Conservation (phyloP, 1,140 invertebrate species). For the Drosophila asahinai region DNA sequence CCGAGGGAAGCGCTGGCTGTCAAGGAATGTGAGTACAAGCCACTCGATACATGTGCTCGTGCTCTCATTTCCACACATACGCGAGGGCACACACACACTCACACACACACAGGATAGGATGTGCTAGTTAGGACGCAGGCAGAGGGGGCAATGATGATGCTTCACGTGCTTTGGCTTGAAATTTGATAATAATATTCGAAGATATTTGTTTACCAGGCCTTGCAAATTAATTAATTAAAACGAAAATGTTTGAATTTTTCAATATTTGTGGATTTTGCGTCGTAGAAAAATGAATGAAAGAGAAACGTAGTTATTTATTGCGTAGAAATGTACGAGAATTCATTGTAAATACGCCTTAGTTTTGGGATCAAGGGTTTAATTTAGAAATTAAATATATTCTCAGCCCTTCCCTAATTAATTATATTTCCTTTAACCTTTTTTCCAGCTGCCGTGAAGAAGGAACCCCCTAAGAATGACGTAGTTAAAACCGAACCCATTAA, state of each 20-base stretch:
- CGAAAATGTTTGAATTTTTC: too few species aligned
- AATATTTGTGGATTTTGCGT: too few species aligned
- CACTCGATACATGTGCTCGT: conserved; percentile 19
- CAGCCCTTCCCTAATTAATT: neutral
- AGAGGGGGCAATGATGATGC: neutral
- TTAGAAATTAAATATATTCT: too few species aligned
- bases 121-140: neutral
- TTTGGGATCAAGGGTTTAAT: too few species aligned
- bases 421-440: too few species aligned
- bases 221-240: too few species aligned
- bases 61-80: conserved; percentile 10
- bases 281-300: too few species aligned
- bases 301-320: too few species aligned
- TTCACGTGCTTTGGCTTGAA: neutral
- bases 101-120: neutral
- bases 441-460: conserved; percentile 1
- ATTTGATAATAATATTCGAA: too few species aligned
- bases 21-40: conserved; percentile 33
- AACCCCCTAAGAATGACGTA: neutral
- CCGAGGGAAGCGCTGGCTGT: conserved; percentile 1
- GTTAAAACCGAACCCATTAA: neutral
- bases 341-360: too few species aligned
- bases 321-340: too few species aligned
- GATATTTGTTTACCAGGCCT: too few species aligned
- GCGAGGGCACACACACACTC: neutral